phyloP scores from a whole-genome alignment of 1,140 invertebrate species.

The Drosophila kohkoa region DNA sequence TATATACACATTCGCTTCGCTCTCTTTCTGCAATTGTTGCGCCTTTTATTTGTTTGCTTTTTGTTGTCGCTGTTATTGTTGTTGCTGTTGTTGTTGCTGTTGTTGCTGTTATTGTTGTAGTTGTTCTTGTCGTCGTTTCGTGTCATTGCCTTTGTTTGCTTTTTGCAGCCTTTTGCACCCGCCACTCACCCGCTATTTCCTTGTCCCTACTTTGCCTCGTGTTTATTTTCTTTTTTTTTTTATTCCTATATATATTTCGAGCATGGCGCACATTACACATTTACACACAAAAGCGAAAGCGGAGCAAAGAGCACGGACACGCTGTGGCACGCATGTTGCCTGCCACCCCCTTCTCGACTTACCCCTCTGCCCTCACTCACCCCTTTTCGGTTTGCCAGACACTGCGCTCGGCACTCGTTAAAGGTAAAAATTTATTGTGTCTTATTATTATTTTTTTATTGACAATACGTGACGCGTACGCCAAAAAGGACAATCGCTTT shows the following conservation, averaged over 20 bases:
- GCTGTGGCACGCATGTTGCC: conserved; percentile 62
- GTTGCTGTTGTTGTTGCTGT: conserved; percentile 53
- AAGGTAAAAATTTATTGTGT: conserved; percentile 84
- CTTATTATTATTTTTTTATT: conserved; percentile 85
- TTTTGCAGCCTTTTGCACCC: conserved; percentile 57
- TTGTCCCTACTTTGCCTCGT: conserved; percentile 32
- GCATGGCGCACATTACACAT: conserved; percentile 61
- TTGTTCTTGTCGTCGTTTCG: conserved; percentile 66
- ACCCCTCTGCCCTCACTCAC: neutral
- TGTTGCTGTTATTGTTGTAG: too few species aligned
- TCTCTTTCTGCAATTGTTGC: conserved; percentile 68
- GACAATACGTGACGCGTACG: conserved; percentile 84
- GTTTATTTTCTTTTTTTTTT: conserved; percentile 73
- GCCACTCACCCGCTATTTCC: neutral
- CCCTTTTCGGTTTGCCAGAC: conserved; percentile 22
- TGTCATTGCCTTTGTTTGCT: conserved; percentile 82
- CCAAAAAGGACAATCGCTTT: conserved; percentile 61
- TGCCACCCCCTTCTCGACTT: neutral
- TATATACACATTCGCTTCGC: conserved; percentile 18
- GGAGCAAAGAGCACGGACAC: conserved; percentile 37
- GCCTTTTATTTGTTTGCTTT: conserved; percentile 81
- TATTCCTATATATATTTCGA: conserved; percentile 55
- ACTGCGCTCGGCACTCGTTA: conserved; percentile 60
- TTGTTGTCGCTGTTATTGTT: conserved; percentile 48
- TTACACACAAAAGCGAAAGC: conserved; percentile 60